Conservation (phyloP, 2,797 vertebrate genomes). For the Anguilla megastoma region DNA sequence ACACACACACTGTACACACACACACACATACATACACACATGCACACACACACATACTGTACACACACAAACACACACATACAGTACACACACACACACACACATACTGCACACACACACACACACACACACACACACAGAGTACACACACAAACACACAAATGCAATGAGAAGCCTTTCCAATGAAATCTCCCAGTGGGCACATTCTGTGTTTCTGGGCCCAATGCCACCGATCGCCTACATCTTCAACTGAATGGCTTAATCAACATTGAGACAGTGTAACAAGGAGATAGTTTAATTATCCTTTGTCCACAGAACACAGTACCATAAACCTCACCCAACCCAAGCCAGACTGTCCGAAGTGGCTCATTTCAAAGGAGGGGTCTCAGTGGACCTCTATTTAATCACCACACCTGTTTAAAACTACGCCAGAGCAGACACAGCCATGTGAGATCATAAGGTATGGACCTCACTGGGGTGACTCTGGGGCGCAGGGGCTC, state of each 20-base stretch:
- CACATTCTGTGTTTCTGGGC: conserved; percentile 46
- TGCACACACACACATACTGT: neutral
- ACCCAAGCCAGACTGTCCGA: neutral
- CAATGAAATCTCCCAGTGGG: conserved; percentile 46
- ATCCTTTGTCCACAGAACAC: neutral
- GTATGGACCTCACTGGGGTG: neutral
- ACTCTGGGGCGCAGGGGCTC: neutral
- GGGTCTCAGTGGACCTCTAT: neutral
- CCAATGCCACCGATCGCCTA: conserved; percentile 47
- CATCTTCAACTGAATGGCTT: conserved; percentile 55
- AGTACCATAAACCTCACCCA: neutral
- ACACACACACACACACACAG: neutral
- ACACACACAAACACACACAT: conserved; percentile 23
- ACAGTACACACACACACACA: conserved; percentile 24
- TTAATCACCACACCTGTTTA: neutral
- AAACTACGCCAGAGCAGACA: neutral
- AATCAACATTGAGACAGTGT: conserved; percentile 48
- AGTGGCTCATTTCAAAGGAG: neutral
- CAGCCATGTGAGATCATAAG: neutral
- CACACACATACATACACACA: neutral
- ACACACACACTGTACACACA: conserved; percentile 20
- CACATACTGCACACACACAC: neutral
- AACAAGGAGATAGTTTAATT: conserved; percentile 40
- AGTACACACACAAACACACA: conserved; percentile 16
- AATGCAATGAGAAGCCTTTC: conserved; percentile 41